A percentile compares a stretch with the other conserved stretches of the same genome.
phyloP scores from a whole-genome alignment of 1,140 invertebrate genomes.

The Dinoponera quadriceps region DNA sequence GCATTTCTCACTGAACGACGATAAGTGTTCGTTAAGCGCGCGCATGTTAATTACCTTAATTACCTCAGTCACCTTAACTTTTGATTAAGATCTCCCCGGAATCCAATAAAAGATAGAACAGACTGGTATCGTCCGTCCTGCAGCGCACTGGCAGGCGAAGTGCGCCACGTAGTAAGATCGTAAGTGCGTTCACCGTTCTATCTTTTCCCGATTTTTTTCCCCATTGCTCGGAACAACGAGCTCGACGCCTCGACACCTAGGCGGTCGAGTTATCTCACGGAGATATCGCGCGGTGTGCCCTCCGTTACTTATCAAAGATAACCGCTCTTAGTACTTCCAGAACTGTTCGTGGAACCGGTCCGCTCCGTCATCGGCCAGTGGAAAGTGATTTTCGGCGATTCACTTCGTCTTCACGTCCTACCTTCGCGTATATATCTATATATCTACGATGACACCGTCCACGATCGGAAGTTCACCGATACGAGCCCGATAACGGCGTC shows the following conservation, averaged over 20 bases:
- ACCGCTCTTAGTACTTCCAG: conserved; percentile 72
- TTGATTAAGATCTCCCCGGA: too few relatives aligned
- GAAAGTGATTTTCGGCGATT: neutral
- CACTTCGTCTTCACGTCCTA: neutral
- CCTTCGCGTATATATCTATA: too few relatives aligned
- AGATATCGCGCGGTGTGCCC: conserved; percentile 69
- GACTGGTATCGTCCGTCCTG: neutral
- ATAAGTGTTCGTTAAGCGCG: too few relatives aligned
- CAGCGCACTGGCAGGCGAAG: neutral
- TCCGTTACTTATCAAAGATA: conserved; percentile 76
- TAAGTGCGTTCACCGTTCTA: conserved; percentile 37
- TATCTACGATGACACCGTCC: neutral
- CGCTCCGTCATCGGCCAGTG: conserved; percentile 45
- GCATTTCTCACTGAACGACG: too few relatives aligned
- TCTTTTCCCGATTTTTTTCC: conserved; percentile 6
- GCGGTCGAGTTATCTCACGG: conserved; percentile 65
- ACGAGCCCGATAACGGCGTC: neutral
- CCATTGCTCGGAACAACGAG: conserved; percentile 47
- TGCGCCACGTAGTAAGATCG: neutral
- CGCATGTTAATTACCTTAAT: too few relatives aligned
- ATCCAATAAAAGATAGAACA: neutral
- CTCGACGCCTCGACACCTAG: conserved; percentile 25
- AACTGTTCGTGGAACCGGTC: conserved; percentile 45
- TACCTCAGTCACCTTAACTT: too few relatives aligned
- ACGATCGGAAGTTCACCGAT: neutral